A percentile compares a stretch with the other conserved stretches of the same genome.
Conservation (phyloP, 2,113 vertebrate species). For the Sphaerodactylus townsendi region DNA sequence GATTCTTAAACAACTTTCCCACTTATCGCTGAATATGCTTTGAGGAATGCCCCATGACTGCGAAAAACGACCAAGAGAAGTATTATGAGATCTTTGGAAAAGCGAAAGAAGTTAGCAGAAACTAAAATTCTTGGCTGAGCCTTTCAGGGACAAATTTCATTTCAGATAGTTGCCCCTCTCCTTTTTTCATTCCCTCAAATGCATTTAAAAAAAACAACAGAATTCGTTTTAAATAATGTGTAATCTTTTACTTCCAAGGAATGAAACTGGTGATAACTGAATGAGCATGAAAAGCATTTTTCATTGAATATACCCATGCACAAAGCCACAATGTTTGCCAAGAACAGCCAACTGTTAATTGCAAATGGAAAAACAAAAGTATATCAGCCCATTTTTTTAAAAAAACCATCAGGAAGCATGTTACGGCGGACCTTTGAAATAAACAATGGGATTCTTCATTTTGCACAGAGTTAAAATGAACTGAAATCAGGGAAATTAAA, state of each 20-base stretch:
- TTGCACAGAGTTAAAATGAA: conserved; percentile 59
- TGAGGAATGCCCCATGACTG: no score
- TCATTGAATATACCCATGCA: conserved; percentile 54
- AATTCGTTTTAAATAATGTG: not conserved
- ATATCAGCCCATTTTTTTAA: conserved; percentile 3
- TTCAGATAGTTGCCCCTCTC: not conserved
- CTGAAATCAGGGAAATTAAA: not conserved
- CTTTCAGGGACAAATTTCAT: not conserved
- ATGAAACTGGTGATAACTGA: conserved; percentile 5
- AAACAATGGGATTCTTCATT: conserved; percentile 50
- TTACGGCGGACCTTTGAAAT: not conserved
- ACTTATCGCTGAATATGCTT: no score
- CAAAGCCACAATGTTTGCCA: conserved; percentile 39
- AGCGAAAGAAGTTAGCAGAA: no score
- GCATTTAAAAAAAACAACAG: not conserved
- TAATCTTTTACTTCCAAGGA: not conserved
- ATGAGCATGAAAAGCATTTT: conserved; percentile 47
- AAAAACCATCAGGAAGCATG: conserved; percentile 7
- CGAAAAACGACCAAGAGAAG: no score
- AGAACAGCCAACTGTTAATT: conserved; percentile 47
- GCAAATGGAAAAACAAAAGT: conserved; percentile 31
- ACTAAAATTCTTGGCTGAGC: not conserved
- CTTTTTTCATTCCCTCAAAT: not conserved
- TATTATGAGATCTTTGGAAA: no score
- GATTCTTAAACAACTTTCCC: no score